Evolutionary conservation across 1,140 invertebrate species (phyloP).

Genomic region (Alviniconcha marisindica): DNA sequence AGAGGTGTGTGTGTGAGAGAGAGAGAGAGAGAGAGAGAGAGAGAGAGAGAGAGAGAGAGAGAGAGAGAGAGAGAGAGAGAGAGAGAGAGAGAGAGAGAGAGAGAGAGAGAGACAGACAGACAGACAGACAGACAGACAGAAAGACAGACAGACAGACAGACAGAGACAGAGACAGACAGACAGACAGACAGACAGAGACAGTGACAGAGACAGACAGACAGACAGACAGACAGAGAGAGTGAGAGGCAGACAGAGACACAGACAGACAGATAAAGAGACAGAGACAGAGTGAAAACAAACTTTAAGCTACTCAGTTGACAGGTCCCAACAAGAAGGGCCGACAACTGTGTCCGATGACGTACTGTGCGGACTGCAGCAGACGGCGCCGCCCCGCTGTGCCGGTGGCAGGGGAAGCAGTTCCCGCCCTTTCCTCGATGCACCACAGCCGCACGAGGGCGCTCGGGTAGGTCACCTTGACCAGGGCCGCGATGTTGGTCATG

Average conservation of each 20-base stretch:
- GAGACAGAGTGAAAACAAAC: neutral
- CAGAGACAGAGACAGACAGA: neutral
- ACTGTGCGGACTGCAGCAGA: conserved; percentile 36
- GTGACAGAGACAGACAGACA: neutral
- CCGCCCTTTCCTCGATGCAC: conserved; percentile 45
- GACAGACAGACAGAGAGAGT: neutral
- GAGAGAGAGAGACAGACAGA: neutral
- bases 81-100: neutral
- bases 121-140: neutral
- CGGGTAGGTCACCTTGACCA: conserved; percentile 37
- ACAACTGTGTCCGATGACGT: no score
- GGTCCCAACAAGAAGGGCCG: no score
- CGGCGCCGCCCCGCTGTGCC: conserved; percentile 33
- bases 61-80: neutral
- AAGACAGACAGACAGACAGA: neutral
- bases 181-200: neutral
- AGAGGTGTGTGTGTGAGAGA: neutral
- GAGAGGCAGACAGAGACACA: neutral
- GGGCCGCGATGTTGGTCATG: conserved; percentile 35
- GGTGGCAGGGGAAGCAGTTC: conserved; percentile 20
- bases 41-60: neutral
- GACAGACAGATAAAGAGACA: neutral
- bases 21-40: neutral
- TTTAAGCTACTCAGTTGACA: no score
- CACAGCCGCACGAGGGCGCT: conserved; percentile 43